Evolutionary conservation across 92 coral and sea anemone species (phyloP).

Genomic region (Micromussa lordhowensis): DNA sequence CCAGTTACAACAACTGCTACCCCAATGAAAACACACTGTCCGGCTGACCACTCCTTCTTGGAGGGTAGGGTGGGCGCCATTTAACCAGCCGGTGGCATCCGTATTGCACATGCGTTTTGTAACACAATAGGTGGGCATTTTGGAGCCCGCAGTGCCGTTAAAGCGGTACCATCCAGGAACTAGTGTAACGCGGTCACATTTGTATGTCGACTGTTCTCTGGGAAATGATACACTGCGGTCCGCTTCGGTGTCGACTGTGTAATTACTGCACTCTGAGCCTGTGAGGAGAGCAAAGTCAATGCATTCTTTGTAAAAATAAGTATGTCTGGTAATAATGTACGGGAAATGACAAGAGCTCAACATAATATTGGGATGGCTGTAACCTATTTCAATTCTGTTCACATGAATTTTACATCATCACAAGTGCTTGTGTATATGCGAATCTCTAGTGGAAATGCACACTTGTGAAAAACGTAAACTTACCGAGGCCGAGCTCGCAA

Average conservation of each 20-base stretch:
- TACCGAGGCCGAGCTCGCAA: constrained; percentile 21
- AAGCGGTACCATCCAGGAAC: constrained; percentile 51
- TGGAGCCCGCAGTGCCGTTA: constrained; percentile 46
- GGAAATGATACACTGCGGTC: constrained; percentile 22
- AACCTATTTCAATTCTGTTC: too few species aligned
- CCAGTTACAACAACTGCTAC: constrained; percentile 39
- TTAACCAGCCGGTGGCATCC: constrained; percentile 65
- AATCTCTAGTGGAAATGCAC: not conserved
- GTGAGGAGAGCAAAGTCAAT: not conserved
- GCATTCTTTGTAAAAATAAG: not conserved
- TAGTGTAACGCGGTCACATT: constrained; percentile 10
- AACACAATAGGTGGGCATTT: constrained; percentile 42
- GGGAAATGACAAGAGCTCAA: not conserved
- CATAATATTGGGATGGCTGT: not conserved
- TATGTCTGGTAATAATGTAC: not conserved
- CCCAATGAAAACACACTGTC: constrained; percentile 45
- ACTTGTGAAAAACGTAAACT: not conserved
- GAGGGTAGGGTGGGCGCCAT: constrained; percentile 46
- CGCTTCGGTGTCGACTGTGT: not conserved
- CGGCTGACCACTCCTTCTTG: constrained; percentile 49
- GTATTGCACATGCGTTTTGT: constrained; percentile 16
- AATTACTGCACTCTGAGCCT: constrained; percentile 24
- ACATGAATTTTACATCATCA: not conserved
- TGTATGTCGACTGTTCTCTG: not conserved
- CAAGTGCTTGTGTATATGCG: not conserved